Evolutionary conservation across 1,140 invertebrate species (phyloP).

Genomic region (Drosophila subpulchrella): DNA sequence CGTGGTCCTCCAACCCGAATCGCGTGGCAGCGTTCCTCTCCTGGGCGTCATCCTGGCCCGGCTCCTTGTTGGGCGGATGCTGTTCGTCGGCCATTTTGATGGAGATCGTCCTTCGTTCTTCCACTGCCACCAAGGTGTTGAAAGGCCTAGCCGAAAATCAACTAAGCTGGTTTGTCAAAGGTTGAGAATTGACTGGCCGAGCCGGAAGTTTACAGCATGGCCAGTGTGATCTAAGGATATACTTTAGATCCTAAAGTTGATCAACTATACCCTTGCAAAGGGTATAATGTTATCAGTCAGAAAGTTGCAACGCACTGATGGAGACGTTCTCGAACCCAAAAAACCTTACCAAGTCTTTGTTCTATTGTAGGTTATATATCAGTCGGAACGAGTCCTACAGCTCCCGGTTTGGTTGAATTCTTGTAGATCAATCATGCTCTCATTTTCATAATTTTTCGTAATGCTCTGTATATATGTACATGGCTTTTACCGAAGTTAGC

Average conservation of each 20-base stretch:
- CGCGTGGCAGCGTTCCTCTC: slow-evolving; percentile 44
- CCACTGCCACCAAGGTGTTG: slow-evolving; percentile 46
- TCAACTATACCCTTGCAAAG: too few species aligned
- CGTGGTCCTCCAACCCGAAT: slow-evolving; percentile 56
- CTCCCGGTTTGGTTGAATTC: too few species aligned
- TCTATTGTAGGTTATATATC: too few species aligned
- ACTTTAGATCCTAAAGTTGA: not conserved
- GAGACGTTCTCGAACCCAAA: too few species aligned
- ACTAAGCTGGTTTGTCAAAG: not conserved
- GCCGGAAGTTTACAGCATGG: slow-evolving; percentile 18
- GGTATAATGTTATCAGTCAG: too few species aligned
- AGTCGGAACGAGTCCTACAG: too few species aligned
- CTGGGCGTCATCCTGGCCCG: not conserved
- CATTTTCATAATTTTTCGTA: too few species aligned
- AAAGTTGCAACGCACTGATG: too few species aligned
- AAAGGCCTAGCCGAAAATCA: slow-evolving; percentile 30
- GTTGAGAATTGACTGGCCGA: slow-evolving; percentile 5
- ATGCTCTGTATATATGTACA: too few species aligned
- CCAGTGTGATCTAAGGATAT: not conserved
- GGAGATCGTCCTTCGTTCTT: slow-evolving; percentile 1
- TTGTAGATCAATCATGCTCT: too few species aligned
- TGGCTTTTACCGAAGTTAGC: too few species aligned
- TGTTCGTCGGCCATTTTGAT: slow-evolving; percentile 33
- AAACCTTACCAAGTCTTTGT: too few species aligned
- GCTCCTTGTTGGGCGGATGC: not conserved